Evolutionary conservation across 2,113 vertebrate species (phyloP).

Genomic region (Pantherophis guttatus): DNA sequence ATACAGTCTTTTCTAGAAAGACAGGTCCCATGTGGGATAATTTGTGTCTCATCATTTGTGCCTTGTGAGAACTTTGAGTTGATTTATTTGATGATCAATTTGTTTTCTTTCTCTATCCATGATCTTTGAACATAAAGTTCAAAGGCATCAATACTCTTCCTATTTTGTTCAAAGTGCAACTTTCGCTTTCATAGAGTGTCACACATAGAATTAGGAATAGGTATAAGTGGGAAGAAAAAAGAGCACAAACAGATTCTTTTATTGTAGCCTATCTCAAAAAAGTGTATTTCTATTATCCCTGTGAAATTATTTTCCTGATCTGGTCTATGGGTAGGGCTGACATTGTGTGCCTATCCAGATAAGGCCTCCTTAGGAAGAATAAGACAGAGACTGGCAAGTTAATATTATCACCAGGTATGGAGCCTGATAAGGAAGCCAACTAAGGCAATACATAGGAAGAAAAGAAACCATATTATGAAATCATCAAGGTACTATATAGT

Average conservation of each 20-base stretch:
- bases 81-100: not conserved
- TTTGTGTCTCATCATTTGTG: not conserved
- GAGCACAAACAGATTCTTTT: not conserved
- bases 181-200: not conserved
- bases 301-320: not conserved
- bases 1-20: not conserved
- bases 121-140: not conserved
- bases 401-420: not conserved
- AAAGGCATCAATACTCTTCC: not conserved
- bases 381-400: not conserved
- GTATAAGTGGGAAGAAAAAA: not conserved
- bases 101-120: not conserved
- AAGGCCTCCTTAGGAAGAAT: not conserved
- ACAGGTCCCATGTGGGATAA: not conserved
- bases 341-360: not conserved
- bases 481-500: not conserved
- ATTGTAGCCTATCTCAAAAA: not conserved
- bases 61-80: not conserved
- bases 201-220: not conserved
- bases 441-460: not conserved
- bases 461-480: not conserved
- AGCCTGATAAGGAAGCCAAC: not conserved
- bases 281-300: not conserved
- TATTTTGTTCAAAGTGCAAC: not conserved
- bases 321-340: not conserved